Conservation (phyloP, 2,113 vertebrate species). For the Corvus hawaiiensis region DNA sequence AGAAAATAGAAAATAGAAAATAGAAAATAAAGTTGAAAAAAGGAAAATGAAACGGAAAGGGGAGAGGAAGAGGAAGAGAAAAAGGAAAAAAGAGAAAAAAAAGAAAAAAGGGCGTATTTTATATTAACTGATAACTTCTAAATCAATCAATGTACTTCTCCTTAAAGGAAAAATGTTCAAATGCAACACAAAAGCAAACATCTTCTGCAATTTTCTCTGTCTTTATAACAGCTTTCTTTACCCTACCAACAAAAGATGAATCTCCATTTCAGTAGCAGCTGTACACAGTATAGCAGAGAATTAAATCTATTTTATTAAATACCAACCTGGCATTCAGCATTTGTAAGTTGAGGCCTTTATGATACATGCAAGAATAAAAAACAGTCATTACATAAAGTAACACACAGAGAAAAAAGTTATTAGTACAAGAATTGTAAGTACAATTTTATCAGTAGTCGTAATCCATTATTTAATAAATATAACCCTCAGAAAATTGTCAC, state of each 20-base stretch:
- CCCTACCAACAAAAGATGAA: neutral
- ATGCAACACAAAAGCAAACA: neutral
- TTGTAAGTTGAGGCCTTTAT: neutral
- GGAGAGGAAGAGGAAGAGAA: neutral
- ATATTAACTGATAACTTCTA: neutral
- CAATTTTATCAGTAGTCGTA: neutral
- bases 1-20: neutral
- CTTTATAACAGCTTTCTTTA: neutral
- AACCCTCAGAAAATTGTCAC: neutral
- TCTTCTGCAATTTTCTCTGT: neutral
- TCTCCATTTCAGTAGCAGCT: neutral
- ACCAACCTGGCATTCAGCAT: neutral
- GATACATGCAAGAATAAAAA: neutral
- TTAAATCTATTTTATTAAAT: neutral
- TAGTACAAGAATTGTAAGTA: neutral
- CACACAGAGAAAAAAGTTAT: neutral
- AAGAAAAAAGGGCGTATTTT: accelerated
- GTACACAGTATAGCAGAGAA: neutral
- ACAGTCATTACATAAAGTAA: neutral
- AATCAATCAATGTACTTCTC: neutral
- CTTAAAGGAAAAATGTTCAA: neutral
- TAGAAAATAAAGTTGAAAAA: neutral
- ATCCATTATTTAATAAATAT: neutral
- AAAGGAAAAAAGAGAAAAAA: accelerated
- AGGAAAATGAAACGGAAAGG: accelerated